Evolutionary conservation across 1,140 invertebrate species (phyloP).

Genomic region (Pseudomyrmex cubaensis): DNA sequence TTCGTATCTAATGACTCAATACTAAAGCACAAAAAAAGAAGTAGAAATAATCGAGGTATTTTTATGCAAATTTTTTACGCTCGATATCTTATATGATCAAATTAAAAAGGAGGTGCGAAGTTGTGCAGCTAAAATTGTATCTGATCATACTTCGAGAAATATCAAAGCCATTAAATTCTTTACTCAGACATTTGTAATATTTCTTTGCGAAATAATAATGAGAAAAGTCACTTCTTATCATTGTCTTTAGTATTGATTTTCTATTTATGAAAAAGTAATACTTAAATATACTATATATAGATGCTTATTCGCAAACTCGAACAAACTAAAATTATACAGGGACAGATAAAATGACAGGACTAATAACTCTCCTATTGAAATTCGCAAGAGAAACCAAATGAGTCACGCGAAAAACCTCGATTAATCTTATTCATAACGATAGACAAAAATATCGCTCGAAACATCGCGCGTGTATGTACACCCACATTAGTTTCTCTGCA

Average conservation of each 20-base stretch:
- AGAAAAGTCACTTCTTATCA: slow-evolving; percentile 6
- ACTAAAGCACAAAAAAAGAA: no score
- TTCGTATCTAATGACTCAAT: no score
- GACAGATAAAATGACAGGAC: neutral
- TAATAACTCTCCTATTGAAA: neutral
- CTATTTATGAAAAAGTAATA: neutral
- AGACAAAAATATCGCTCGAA: neutral
- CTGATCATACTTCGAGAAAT: neutral
- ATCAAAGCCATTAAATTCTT: neutral
- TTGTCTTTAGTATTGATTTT: slow-evolving; percentile 20
- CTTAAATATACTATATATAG: neutral
- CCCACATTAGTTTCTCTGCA: neutral
- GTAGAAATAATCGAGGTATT: neutral
- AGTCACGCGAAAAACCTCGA: neutral
- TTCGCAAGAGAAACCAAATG: neutral
- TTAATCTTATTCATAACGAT: neutral
- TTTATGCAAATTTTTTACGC: slow-evolving; percentile 20
- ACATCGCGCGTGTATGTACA: neutral
- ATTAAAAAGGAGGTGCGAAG: neutral
- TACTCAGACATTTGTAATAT: neutral
- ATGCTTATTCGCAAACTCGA: neutral
- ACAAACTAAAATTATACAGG: neutral
- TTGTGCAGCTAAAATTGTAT: neutral
- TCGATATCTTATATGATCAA: slow-evolving; percentile 1
- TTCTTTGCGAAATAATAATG: neutral